Evolutionary conservation across 2,113 vertebrate species (phyloP).

Genomic region (Oxygymnocypris stewartii): DNA sequence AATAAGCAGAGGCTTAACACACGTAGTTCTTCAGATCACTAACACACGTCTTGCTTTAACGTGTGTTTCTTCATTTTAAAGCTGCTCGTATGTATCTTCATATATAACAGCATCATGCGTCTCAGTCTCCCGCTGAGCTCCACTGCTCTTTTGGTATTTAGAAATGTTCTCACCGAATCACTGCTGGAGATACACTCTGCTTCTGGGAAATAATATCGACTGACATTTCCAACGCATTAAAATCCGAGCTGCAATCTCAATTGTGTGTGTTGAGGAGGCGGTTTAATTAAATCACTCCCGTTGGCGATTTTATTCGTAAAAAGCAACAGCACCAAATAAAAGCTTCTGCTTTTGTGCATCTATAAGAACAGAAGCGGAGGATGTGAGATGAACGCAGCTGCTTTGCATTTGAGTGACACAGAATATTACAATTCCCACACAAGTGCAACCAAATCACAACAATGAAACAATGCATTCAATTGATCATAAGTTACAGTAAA

Average conservation of each 20-base stretch:
- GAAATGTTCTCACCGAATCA: background rate
- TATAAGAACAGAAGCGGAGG: background rate
- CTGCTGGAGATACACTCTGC: constrained; percentile 1
- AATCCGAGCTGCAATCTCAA: background rate
- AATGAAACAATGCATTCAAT: background rate
- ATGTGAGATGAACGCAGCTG: background rate
- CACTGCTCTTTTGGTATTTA: constrained; percentile 11
- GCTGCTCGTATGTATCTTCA: background rate
- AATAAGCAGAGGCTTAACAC: no score
- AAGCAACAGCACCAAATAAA: background rate
- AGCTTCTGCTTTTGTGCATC: background rate
- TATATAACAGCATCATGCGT: background rate
- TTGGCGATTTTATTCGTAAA: background rate
- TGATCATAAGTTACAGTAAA: no score
- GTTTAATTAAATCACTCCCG: constrained; percentile 3
- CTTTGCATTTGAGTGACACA: background rate
- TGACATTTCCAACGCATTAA: constrained; percentile 18
- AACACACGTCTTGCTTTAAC: no score
- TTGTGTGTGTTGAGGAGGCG: background rate
- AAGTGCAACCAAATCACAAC: background rate
- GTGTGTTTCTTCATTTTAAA: background rate
- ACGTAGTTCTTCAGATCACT: no score
- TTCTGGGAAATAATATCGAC: constrained; percentile 19
- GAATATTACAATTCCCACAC: background rate
- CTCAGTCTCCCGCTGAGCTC: background rate